These are phyloP conservation scores for Leptosomus discolor DNA, from an alignment of 2,113 vertebrate species.

Conservation along the genomic window DNA sequence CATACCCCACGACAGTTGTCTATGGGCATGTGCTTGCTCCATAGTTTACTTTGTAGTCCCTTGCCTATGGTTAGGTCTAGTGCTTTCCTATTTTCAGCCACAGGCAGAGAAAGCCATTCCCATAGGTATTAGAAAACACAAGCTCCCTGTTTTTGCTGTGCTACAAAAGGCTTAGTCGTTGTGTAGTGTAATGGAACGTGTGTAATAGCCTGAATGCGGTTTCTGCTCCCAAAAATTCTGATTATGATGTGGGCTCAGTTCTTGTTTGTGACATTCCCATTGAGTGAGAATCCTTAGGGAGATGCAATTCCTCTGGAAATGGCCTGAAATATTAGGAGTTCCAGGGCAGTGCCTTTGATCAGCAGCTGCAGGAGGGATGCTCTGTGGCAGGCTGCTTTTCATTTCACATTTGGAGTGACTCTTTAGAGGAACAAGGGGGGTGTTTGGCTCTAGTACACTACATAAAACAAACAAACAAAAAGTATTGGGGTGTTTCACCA, in stretches of 20 bases:
- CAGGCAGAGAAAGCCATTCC: not conserved
- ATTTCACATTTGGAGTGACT: not conserved
- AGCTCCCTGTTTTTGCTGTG: not conserved
- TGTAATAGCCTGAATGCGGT: not conserved
- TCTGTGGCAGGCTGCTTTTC: not conserved
- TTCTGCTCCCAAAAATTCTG: not conserved
- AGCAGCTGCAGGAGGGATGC: not conserved
- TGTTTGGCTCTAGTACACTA: not conserved
- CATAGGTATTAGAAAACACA: not conserved
- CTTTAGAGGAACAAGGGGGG: not conserved
- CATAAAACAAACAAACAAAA: not conserved
- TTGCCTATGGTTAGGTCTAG: not conserved
- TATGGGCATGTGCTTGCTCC: accelerated
- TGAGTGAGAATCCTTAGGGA: not conserved
- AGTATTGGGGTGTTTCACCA: not conserved
- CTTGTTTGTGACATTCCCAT: not conserved
- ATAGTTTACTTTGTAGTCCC: not conserved
- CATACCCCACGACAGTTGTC: not conserved
- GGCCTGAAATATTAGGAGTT: not conserved
- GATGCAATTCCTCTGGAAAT: not conserved
- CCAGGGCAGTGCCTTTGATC: not conserved
- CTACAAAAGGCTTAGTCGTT: not conserved
- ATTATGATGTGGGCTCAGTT: not conserved
- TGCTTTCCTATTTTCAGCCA: not conserved
- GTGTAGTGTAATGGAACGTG: accelerated